Percentiles rank a stretch among this genome's conserved stretches.
phyloP scores from a whole-genome alignment of 1,140 invertebrate species.

The Drosophila lowei region DNA sequence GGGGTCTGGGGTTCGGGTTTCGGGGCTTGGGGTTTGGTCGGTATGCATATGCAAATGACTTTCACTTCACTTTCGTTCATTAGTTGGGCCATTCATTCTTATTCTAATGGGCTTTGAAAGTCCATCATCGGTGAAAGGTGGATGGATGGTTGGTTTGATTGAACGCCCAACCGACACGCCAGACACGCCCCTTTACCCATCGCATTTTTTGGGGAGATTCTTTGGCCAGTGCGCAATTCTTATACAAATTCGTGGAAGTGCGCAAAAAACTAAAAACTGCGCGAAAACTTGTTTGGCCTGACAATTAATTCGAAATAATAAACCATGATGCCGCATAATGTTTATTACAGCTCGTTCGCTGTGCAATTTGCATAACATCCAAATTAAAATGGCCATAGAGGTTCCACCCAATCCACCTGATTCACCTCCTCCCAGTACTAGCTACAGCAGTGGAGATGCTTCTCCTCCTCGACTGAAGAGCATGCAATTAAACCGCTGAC shows the following conservation, averaged over 20 bases:
- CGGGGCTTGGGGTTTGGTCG: background rate
- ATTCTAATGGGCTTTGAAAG: conserved; percentile 67
- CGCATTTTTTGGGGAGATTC: conserved; percentile 27
- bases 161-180: background rate
- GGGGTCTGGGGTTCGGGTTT: background rate
- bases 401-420: no score
- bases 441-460: conserved; percentile 7
- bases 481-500: conserved; percentile 71
- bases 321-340: conserved; percentile 55
- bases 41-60: conserved; percentile 70
- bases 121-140: conserved; percentile 63
- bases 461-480: conserved; percentile 38
- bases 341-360: conserved; percentile 63
- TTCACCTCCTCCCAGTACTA: no score
- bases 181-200: background rate
- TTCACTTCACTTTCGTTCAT: conserved; percentile 79
- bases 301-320: conserved; percentile 75
- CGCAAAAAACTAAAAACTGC: background rate
- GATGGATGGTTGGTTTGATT: conserved; percentile 5
- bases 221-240: conserved; percentile 57
- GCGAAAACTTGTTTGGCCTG: conserved; percentile 58
- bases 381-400: conserved; percentile 39
- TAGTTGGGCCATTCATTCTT: conserved; percentile 66
- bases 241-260: conserved; percentile 39
- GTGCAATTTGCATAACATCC: conserved; percentile 73